phyloP scores from a whole-genome alignment of 2,113 vertebrate species.

The Hypomesus transpacificus region DNA sequence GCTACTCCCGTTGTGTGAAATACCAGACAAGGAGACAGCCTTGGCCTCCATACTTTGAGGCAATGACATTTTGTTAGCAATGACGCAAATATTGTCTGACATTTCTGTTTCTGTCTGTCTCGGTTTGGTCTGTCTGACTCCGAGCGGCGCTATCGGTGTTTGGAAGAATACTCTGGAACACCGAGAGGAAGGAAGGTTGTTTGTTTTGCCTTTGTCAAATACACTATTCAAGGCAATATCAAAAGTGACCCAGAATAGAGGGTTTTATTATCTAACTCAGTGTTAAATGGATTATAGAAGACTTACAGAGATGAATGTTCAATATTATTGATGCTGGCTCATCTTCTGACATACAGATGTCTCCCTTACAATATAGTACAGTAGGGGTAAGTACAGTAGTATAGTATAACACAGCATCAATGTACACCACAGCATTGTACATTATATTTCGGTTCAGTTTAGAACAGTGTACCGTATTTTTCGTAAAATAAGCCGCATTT shows the following conservation, averaged over 20 bases:
- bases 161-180: slow-evolving; percentile 3
- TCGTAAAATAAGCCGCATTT: too few species aligned
- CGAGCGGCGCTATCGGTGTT: background rate
- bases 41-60: slow-evolving; percentile 21
- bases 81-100: slow-evolving; percentile 61
- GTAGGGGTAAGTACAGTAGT: slow-evolving; percentile 4
- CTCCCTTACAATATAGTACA: slow-evolving; percentile 18
- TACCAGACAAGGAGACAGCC: slow-evolving; percentile 32
- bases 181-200: background rate
- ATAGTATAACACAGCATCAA: slow-evolving; percentile 4
- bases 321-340: background rate
- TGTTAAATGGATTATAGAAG: slow-evolving; percentile 50
- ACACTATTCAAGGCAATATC: too few species aligned
- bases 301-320: slow-evolving; percentile 50
- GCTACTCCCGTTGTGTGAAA: slow-evolving; percentile 32
- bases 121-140: background rate
- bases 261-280: too few species aligned
- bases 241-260: too few species aligned
- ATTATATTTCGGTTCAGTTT: background rate
- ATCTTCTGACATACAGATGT: too few species aligned
- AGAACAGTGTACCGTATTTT: background rate
- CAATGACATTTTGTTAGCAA: slow-evolving; percentile 63
- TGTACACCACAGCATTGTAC: background rate
- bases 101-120: slow-evolving; percentile 49
- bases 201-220: too few species aligned